A percentile compares a stretch with the other conserved stretches of the same genome.
These are phyloP conservation scores for Drosophila azteca DNA, from an alignment of 1,140 invertebrate genomes.

Conservation along the genomic window DNA sequence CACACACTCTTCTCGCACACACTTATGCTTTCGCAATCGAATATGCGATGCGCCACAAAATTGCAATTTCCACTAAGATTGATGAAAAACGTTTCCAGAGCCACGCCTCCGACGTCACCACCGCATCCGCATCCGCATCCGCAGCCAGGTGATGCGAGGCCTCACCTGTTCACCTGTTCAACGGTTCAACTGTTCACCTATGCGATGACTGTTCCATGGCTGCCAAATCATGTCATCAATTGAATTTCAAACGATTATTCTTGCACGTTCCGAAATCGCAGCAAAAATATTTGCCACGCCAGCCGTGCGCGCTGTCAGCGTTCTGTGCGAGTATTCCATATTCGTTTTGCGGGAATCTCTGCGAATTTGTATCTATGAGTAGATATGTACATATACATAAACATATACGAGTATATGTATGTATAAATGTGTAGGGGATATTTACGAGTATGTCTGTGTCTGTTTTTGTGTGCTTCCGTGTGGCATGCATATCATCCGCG, in stretches of 20 bases:
- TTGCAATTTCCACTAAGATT: conserved; percentile 82
- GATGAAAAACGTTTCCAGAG: conserved; percentile 71
- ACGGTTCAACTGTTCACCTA: not conserved
- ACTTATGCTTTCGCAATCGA: conserved; percentile 75
- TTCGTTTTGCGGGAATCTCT: too few relatives aligned
- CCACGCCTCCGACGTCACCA: conserved; percentile 17
- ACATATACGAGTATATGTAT: too few relatives aligned
- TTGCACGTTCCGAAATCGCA: conserved; percentile 74
- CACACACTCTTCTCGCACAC: conserved; percentile 31
- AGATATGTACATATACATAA: too few relatives aligned
- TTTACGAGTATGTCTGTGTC: conserved; percentile 4
- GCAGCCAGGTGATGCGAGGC: conserved; percentile 10
- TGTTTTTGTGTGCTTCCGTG: conserved; percentile 23
- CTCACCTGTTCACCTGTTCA: conserved; percentile 32
- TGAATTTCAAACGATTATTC: conserved; percentile 81
- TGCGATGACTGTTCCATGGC: conserved; percentile 20
- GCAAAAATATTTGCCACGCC: conserved; percentile 64
- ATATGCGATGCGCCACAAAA: conserved; percentile 75
- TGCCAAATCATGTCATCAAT: conserved; percentile 80
- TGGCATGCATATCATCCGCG: conserved; percentile 48
- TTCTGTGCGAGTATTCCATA: too few relatives aligned
- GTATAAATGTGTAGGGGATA: not conserved
- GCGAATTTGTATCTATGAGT: too few relatives aligned
- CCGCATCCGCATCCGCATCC: not conserved
- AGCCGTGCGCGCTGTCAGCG: conserved; percentile 43